These are phyloP conservation scores for Phortica magna DNA, from an alignment of 2,888 invertebrate genomes.

Conservation along the genomic window DNA sequence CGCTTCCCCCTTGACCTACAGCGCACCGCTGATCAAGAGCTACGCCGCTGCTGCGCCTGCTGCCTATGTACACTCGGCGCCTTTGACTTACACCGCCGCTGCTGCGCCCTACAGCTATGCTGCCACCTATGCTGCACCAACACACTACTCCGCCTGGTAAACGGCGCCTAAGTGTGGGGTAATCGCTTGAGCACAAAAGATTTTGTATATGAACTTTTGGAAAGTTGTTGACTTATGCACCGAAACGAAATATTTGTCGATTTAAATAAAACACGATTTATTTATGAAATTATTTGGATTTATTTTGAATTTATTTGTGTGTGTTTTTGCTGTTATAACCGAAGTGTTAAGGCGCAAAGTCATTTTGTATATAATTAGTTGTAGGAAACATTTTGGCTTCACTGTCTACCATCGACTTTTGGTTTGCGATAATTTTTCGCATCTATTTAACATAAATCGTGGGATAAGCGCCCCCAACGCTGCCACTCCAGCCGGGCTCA, in stretches of 20 bases:
- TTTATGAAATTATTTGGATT: background rate
- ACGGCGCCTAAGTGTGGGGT: background rate
- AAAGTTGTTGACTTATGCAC: constrained; percentile 59
- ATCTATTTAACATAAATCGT: constrained; percentile 58
- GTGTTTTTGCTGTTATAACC: too few relatives aligned
- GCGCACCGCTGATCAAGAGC: constrained; percentile 51
- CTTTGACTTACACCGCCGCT: constrained; percentile 36
- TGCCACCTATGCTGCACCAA: constrained; percentile 43
- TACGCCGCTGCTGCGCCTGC: constrained; percentile 46
- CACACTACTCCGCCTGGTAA: constrained; percentile 63
- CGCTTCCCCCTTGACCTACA: constrained; percentile 57
- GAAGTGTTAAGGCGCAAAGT: too few relatives aligned
- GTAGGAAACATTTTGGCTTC: too few relatives aligned
- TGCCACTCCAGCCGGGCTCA: constrained; percentile 57
- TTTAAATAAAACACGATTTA: background rate
- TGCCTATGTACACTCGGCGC: background rate
- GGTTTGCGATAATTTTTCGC: background rate
- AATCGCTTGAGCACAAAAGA: constrained; percentile 60
- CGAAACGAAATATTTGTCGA: background rate
- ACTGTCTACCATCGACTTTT: background rate
- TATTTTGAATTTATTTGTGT: background rate
- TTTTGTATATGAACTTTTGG: constrained; percentile 49
- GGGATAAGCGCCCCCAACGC: constrained; percentile 40
- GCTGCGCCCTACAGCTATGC: constrained; percentile 29
- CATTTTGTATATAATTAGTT: too few relatives aligned